Evolutionary conservation across 2,797 vertebrate genomes (phyloP).

Genomic region (Lepilemur ruficaudatus): DNA sequence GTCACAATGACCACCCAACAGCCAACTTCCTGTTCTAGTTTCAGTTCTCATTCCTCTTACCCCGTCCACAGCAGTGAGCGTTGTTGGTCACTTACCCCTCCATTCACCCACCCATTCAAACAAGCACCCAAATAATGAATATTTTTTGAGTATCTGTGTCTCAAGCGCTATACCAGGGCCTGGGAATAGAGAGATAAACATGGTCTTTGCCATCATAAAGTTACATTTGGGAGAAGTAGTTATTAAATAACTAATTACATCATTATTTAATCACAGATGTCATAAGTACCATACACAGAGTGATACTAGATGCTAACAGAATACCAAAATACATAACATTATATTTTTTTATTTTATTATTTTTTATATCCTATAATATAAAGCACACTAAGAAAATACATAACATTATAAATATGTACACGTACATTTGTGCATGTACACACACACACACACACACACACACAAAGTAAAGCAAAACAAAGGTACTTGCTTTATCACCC

Average conservation of each 20-base stretch:
- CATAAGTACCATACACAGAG: background rate
- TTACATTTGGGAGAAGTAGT: background rate
- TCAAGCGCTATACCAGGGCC: background rate
- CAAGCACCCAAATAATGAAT: background rate
- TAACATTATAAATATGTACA: background rate
- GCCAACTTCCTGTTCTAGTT: background rate
- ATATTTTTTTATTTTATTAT: too few species aligned
- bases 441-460: too few species aligned
- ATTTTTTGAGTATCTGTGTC: background rate
- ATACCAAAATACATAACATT: background rate
- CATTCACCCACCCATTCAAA: background rate
- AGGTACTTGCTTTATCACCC: background rate
- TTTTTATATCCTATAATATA: background rate
- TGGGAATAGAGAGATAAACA: background rate
- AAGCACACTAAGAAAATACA: background rate
- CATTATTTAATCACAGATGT: background rate
- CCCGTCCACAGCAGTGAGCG: background rate
- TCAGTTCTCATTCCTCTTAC: background rate
- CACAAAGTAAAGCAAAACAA: background rate
- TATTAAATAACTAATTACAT: background rate
- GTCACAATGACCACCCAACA: background rate
- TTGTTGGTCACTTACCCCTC: background rate
- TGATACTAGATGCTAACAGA: background rate
- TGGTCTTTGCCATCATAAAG: background rate
- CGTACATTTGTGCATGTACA: background rate